Base-by-base conservation (phyloP, 1,140 invertebrate species). In the Latrodectus geometricus region DNA sequence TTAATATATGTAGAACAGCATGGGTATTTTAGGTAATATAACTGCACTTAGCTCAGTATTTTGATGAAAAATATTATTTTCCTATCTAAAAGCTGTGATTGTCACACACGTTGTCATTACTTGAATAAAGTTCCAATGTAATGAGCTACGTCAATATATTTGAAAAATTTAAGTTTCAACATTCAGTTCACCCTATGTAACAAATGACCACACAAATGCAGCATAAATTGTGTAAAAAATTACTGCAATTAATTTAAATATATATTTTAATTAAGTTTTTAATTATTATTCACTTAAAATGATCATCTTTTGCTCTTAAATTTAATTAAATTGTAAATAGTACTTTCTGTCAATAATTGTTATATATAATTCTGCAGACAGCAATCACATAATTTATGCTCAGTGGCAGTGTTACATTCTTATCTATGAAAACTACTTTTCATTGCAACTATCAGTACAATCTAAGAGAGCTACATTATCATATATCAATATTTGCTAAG, bases 1-100 rank as follows among this genome's bases (percentile, higher is more conserved):
- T 56, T 17, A 52, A 84, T 84, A n/a, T 68, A 81, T 75, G 75
- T 65, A 65, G 21, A 20, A 76, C 61, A 23, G 75, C 50, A 61
- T 65, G 35, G 79, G 68, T 77, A 86, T 72, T 70, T 86, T 77
- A 78, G 70, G 75, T 21, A 86, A 77, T 65, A 86, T 86, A 86
- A 86, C 83, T 86, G 83, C 83, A 86, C 83, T 78, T 86, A 72
- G 66, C 83, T 78, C 66, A 78, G 20, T 72, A 56, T 75, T 83
- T 48, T 83, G 65, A 86, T 77, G 83, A 78, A 86, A 86, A 86
- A 86, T 86, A 86, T 74, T 56, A 50, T 77, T 86, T 77, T 78
- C 83, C 77, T 77, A 77, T 74, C 77, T 69, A 74, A 86, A 86
- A 86, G 75, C 83, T 70, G 75, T 86, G 83, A 86, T 86, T 86